Conservation (phyloP, 2,888 invertebrate species). For the Drosophila acutilabella region DNA sequence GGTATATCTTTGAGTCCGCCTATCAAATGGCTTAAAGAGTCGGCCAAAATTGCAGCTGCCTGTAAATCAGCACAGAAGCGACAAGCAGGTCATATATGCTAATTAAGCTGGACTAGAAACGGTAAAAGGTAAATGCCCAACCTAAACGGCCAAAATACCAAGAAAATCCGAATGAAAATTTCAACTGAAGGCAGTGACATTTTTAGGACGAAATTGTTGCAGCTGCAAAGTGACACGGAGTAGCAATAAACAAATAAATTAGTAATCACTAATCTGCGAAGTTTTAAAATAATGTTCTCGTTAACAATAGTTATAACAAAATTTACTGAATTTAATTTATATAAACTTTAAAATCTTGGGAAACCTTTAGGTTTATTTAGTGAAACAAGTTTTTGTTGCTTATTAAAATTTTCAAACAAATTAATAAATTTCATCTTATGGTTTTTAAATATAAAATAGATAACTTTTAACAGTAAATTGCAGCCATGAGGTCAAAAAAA, state of each 20-base stretch:
- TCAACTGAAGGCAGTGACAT: not conserved
- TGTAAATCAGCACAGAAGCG: not conserved
- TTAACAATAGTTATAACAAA: too few relatives aligned
- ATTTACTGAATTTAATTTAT: too few relatives aligned
- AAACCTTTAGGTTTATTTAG: too few relatives aligned
- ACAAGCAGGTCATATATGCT: not conserved
- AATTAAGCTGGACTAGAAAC: slow-evolving; percentile 10
- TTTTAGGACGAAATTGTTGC: not conserved
- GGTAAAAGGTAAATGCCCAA: slow-evolving; percentile 4
- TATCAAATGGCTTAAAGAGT: not conserved
- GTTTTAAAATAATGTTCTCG: too few relatives aligned
- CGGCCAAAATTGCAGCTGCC: not conserved
- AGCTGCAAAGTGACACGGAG: not conserved
- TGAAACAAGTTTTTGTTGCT: too few relatives aligned
- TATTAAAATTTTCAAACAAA: too few relatives aligned
- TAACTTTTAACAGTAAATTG: too few relatives aligned
- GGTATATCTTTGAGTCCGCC: too few relatives aligned
- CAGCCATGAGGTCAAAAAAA: too few relatives aligned
- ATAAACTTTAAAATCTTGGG: too few relatives aligned
- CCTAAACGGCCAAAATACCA: slow-evolving; percentile 8
- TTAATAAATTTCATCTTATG: too few relatives aligned
- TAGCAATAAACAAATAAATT: not conserved
- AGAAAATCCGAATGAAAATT: slow-evolving; percentile 9
- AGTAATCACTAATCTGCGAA: not conserved
- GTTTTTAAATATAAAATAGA: too few relatives aligned